phyloP scores from a whole-genome alignment of 23 tunicate species.

The Botrylloides violaceus region DNA sequence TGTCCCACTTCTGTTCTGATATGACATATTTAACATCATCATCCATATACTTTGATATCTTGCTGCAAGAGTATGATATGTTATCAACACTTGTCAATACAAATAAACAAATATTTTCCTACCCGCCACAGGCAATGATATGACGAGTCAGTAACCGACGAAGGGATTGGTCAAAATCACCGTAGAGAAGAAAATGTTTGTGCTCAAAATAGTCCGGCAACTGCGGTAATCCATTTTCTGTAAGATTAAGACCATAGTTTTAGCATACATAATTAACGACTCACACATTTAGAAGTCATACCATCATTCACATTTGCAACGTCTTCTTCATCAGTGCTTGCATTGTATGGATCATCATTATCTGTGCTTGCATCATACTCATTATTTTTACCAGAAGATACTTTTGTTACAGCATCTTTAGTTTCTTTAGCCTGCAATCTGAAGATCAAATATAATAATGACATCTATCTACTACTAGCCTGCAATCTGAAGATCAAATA shows the following conservation, averaged over 20 bases:
- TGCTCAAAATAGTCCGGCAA: conserved; percentile 50
- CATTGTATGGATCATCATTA: conserved; percentile 37
- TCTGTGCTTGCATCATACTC: neutral
- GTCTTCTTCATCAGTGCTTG: conserved; percentile 57
- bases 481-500: too few species aligned
- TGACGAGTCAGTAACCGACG: conserved; percentile 27
- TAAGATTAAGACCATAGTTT: too few species aligned
- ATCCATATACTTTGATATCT: conserved; percentile 43
- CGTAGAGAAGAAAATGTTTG: conserved; percentile 27
- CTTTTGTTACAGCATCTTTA: too few species aligned
- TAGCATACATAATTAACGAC: too few species aligned
- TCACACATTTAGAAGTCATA: too few species aligned
- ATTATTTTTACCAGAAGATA: too few species aligned
- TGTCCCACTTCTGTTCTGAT: conserved; percentile 47
- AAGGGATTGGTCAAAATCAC: conserved; percentile 25
- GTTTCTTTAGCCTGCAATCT: too few species aligned
- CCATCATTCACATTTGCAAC: too few species aligned
- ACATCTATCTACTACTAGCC: too few species aligned
- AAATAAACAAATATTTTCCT: neutral
- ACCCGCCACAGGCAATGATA: conserved; percentile 67
- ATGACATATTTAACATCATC: conserved; percentile 53
- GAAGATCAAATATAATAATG: too few species aligned
- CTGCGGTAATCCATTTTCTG: conserved; percentile 18
- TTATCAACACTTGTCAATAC: neutral
- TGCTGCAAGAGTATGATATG: neutral